Conservation (phyloP, 2,797 vertebrate species). For the Thalassophryne amazonica region DNA sequence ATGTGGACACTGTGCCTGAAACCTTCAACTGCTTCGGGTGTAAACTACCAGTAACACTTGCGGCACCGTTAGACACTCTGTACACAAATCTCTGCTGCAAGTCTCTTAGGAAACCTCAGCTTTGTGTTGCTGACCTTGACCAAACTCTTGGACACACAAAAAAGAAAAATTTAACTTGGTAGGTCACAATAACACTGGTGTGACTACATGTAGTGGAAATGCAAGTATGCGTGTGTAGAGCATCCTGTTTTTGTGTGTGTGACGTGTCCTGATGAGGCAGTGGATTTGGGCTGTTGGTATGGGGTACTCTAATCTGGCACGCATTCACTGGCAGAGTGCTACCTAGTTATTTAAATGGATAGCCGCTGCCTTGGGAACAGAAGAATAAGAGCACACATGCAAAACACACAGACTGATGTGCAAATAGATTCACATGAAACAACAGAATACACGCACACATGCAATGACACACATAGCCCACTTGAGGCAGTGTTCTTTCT, state of each 20-base stretch:
- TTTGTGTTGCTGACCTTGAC: too few species aligned
- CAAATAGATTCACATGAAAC: conserved; percentile 18
- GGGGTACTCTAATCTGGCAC: conserved; percentile 72
- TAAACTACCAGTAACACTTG: too few species aligned
- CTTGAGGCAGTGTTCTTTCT: conserved; percentile 61
- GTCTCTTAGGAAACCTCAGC: too few species aligned
- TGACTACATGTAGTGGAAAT: conserved; percentile 16
- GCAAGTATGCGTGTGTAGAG: conserved; percentile 10
- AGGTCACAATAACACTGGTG: conserved; percentile 40
- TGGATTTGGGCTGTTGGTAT: conserved; percentile 68
- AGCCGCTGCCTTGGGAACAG: conserved; percentile 60
- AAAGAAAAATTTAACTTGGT: conserved; percentile 26
- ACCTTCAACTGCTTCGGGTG: too few species aligned
- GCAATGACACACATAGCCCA: conserved; percentile 17
- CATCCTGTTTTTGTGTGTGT: conserved; percentile 27
- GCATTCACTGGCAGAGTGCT: conserved; percentile 55
- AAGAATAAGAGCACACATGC: conserved; percentile 43
- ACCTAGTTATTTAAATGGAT: conserved; percentile 69
- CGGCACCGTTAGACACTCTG: too few species aligned
- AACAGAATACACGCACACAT: conserved; percentile 5
- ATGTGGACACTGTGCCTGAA: too few species aligned
- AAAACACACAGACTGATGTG: conserved; percentile 28
- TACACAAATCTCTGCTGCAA: too few species aligned
- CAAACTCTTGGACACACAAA: conserved; percentile 24
- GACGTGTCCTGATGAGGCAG: conserved; percentile 59